Evolutionary conservation across 2,888 invertebrate species (phyloP).

Genomic region (Hirtodrosophila alboralis): DNA sequence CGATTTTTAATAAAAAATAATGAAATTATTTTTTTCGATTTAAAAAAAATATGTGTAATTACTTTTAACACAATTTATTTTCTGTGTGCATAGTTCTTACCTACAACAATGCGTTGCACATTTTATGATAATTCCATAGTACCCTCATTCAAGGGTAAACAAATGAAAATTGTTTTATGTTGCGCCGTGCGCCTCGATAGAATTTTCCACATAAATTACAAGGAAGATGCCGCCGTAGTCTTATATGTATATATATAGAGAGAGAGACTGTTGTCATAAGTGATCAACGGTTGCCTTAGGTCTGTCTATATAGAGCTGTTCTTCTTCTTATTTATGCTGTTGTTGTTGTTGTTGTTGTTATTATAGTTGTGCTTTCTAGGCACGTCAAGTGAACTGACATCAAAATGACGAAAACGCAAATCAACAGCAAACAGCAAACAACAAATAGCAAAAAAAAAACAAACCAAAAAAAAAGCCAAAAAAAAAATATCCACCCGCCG

Average conservation of each 20-base stretch:
- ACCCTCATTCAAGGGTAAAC: no score
- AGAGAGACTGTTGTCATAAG: constrained; percentile 71
- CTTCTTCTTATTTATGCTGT: no score
- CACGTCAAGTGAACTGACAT: constrained; percentile 77
- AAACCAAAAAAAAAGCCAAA: constrained; percentile 2
- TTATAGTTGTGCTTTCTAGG: constrained; percentile 24
- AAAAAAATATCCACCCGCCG: constrained; percentile 25
- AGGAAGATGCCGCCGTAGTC: constrained; percentile 19
- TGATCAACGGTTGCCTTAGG: constrained; percentile 70
- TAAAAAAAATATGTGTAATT: no score
- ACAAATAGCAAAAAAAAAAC: constrained; percentile 26
- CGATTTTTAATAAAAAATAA: no score
- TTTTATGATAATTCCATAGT: no score
- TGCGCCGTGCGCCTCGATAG: constrained; percentile 39
- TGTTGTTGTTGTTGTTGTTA: constrained; percentile 23
- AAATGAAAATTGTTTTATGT: constrained; percentile 78
- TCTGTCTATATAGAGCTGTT: constrained; percentile 43
- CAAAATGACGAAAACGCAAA: constrained; percentile 79
- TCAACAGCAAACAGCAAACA: constrained; percentile 73
- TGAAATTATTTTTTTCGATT: no score
- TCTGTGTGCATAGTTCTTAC: no score
- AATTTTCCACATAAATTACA: constrained; percentile 77
- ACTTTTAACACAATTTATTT: no score
- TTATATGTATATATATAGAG: no score
- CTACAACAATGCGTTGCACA: no score